A percentile compares a stretch with the other conserved stretches of the same genome.
Conservation (phyloP, 2,113 vertebrate species). For the Rallus limicola region DNA sequence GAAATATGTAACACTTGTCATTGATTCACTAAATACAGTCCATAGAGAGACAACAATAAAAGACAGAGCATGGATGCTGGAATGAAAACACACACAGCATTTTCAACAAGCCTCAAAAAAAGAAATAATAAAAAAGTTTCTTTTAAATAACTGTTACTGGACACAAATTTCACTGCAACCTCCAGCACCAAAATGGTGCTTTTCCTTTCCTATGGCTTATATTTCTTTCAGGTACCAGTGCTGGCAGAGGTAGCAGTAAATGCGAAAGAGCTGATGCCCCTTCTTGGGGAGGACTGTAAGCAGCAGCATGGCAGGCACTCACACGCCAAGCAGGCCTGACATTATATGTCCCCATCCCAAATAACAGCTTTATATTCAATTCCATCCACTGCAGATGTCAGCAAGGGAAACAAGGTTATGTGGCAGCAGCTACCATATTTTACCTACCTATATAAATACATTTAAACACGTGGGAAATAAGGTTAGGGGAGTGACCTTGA, state of each 20-base stretch:
- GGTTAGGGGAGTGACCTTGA: conserved; percentile 53
- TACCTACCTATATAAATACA: conserved; percentile 59
- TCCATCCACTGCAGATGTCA: conserved; percentile 32
- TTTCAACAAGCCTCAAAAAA: background rate
- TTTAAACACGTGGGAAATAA: conserved; percentile 41
- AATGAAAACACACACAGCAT: background rate
- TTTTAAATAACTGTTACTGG: background rate
- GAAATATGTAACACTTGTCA: background rate
- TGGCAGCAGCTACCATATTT: conserved; percentile 39
- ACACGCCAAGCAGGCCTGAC: background rate
- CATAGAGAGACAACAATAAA: background rate
- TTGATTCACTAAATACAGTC: background rate
- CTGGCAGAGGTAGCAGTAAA: background rate
- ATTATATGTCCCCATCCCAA: background rate
- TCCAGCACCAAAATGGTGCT: background rate
- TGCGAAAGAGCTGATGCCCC: background rate
- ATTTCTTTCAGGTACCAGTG: background rate
- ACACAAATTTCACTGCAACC: background rate
- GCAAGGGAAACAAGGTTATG: conserved; percentile 41
- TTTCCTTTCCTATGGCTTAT: fast-evolving
- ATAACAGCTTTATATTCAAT: conserved; percentile 41
- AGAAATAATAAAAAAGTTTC: too few relatives aligned
- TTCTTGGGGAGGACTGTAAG: background rate
- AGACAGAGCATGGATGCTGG: background rate
- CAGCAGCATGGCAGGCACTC: background rate